Percentiles rank a stretch among this genome's conserved stretches.
Conservation (phyloP, 2,888 invertebrate species). For the Gibbula magus region DNA sequence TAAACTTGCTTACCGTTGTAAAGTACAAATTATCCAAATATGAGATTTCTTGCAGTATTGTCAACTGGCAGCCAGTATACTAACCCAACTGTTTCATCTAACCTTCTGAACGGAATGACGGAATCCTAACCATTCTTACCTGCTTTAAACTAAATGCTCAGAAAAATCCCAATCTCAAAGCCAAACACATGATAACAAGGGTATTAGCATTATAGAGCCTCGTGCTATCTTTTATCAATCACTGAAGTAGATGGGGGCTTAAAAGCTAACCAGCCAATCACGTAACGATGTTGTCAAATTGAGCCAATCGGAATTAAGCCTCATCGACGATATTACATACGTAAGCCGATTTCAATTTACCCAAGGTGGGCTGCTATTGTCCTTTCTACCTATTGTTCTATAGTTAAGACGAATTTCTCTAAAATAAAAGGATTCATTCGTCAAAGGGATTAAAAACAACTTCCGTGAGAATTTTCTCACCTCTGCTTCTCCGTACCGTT, state of each 20-base stretch:
- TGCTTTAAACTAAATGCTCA: too few relatives aligned
- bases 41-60: too few relatives aligned
- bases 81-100: too few relatives aligned
- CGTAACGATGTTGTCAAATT: not conserved
- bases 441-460: not conserved
- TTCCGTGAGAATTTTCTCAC: not conserved
- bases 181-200: not conserved
- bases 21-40: too few relatives aligned
- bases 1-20: too few relatives aligned
- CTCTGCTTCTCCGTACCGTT: not conserved
- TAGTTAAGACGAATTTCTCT: not conserved
- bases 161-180: not conserved
- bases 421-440: not conserved
- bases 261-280: not conserved
- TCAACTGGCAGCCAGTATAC: too few relatives aligned
- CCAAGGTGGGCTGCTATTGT: not conserved
- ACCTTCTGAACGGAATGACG: too few relatives aligned
- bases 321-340: not conserved
- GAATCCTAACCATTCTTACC: too few relatives aligned
- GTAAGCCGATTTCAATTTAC: not conserved
- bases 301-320: not conserved
- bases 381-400: not conserved
- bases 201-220: not conserved
- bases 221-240: too few relatives aligned
- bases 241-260: too few relatives aligned